phyloP scores from a whole-genome alignment of 1,140 invertebrate genomes.

The Cydia splendana region DNA sequence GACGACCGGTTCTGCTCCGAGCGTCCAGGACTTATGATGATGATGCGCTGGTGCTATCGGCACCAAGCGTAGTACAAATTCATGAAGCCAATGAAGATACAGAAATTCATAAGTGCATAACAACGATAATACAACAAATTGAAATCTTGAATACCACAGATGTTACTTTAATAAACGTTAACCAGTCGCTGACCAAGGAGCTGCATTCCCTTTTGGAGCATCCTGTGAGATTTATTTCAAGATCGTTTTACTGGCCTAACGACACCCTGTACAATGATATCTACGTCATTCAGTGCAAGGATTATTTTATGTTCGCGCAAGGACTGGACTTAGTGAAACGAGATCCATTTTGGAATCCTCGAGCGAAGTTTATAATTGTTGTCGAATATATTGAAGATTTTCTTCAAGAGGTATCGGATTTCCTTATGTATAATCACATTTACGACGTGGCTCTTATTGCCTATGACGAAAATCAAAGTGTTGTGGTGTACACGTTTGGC shows the following conservation, averaged over 20 bases:
- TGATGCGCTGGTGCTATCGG: no score
- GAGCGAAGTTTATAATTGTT: slow-evolving; percentile 41
- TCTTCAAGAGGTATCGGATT: slow-evolving; percentile 9
- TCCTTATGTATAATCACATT: slow-evolving; percentile 32
- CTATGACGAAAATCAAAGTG: slow-evolving; percentile 22
- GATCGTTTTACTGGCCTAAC: slow-evolving; percentile 36
- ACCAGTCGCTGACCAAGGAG: slow-evolving; percentile 22
- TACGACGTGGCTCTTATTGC: slow-evolving; percentile 37
- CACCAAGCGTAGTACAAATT: neutral
- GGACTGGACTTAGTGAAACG: slow-evolving; percentile 35
- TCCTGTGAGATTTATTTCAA: slow-evolving; percentile 34
- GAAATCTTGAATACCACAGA: neutral
- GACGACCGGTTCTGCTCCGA: no score
- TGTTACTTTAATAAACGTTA: slow-evolving; percentile 37
- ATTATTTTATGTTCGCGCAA: slow-evolving; percentile 34
- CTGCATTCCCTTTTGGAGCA: neutral
- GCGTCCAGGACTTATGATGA: no score
- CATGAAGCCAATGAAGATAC: neutral
- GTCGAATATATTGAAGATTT: slow-evolving; percentile 32
- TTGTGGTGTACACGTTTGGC: slow-evolving; percentile 33
- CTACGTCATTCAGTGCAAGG: slow-evolving; percentile 37
- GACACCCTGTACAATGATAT: slow-evolving; percentile 29
- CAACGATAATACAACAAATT: neutral
- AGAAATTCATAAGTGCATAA: slow-evolving; percentile 5
- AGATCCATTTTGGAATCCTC: slow-evolving; percentile 44